Conservation (phyloP, 1,140 invertebrate species). For the Ganaspis sp. region DNA sequence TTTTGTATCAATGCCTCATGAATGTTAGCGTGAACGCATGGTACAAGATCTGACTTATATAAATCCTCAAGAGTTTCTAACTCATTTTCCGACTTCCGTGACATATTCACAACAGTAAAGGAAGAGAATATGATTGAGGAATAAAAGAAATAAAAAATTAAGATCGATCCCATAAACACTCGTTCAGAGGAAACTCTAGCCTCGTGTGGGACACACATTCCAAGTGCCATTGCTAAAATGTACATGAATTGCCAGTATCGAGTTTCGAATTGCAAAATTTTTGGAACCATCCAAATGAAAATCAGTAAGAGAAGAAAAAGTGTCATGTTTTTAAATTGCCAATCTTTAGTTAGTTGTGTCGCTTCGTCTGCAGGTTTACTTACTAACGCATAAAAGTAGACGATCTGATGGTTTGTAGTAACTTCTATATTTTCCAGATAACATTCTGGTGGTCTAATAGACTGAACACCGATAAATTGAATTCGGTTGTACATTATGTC, state of each 20-base stretch:
- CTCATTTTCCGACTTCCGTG: neutral
- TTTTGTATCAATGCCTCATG: neutral
- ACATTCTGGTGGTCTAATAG: neutral
- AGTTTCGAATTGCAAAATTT: neutral
- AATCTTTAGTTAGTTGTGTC: neutral
- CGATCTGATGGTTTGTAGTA: neutral
- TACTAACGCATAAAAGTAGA: neutral
- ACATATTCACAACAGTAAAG: neutral
- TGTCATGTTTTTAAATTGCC: neutral
- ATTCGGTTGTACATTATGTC: neutral
- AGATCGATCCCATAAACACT: neutral
- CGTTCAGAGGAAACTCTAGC: neutral
- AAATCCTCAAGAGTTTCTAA: neutral
- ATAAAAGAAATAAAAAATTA: neutral
- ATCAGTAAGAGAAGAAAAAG: neutral
- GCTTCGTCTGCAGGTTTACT: neutral
- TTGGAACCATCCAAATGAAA: neutral
- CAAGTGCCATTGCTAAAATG: neutral
- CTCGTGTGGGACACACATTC: neutral
- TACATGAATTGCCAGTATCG: neutral
- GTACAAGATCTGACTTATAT: neutral
- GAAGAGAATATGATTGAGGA: neutral
- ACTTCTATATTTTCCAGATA: neutral
- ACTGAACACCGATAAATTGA: neutral
- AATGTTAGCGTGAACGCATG: neutral